Percentiles rank a stretch among this genome's conserved stretches.
Evolutionary conservation across 2,797 vertebrate species (phyloP).

Genomic region (Pseudochromis fuscus): DNA sequence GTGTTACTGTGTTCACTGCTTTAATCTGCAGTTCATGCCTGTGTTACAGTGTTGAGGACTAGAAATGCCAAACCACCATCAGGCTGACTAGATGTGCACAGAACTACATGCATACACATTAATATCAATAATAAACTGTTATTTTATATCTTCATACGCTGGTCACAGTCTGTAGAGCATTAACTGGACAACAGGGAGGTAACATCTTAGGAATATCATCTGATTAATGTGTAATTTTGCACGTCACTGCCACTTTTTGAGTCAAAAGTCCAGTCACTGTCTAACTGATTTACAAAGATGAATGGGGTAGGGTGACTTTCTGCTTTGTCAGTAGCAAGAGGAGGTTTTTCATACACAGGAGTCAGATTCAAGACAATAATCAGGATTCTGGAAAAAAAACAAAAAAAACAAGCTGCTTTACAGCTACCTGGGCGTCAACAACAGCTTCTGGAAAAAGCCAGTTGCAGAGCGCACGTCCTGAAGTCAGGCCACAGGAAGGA

Average conservation of each 20-base stretch:
- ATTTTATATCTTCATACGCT: too few species aligned
- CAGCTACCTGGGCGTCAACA: background rate
- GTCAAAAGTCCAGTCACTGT: slow-evolving; percentile 31
- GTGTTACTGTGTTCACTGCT: background rate
- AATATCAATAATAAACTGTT: too few species aligned
- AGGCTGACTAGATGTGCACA: too few species aligned
- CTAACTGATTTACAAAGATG: slow-evolving; percentile 9
- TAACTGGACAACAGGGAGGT: background rate
- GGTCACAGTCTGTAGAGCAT: background rate
- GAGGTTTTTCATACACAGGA: background rate
- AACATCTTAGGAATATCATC: background rate
- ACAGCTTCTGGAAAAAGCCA: slow-evolving; percentile 13
- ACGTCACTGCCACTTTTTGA: slow-evolving; percentile 1
- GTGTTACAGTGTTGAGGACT: background rate
- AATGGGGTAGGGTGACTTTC: background rate
- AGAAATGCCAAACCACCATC: too few species aligned
- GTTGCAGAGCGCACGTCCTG: slow-evolving; percentile 8
- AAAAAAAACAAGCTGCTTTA: background rate
- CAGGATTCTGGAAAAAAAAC: background rate
- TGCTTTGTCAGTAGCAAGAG: background rate
- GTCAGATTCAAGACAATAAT: background rate
- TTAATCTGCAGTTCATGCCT: background rate
- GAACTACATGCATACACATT: background rate
- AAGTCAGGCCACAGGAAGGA: slow-evolving; percentile 21
- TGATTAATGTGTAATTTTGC: slow-evolving; percentile 7